phyloP scores from a whole-genome alignment of 1,140 invertebrate species.

The Sitobion miscanthi region DNA sequence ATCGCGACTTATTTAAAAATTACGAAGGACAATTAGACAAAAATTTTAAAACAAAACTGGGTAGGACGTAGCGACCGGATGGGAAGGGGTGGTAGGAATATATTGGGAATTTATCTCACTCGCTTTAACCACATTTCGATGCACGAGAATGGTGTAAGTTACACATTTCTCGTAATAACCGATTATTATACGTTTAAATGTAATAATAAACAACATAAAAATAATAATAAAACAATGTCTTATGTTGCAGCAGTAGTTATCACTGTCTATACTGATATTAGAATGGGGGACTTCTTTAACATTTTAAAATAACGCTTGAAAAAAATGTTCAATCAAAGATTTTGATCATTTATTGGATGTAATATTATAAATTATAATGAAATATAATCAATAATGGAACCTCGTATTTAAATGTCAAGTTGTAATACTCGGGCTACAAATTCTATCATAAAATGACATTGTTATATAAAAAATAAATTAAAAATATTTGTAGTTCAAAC shows the following conservation, averaged over 20 bases:
- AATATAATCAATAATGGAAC: too few species aligned
- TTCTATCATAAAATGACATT: too few species aligned
- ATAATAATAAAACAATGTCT: too few species aligned
- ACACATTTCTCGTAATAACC: neutral
- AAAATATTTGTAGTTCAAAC: neutral
- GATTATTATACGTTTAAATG: neutral
- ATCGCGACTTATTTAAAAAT: neutral
- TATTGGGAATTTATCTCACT: neutral
- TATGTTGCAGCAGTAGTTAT: too few species aligned
- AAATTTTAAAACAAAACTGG: neutral
- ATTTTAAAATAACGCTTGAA: neutral
- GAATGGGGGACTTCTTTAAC: neutral
- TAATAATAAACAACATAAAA: neutral
- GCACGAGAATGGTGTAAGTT: neutral
- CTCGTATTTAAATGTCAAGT: too few species aligned
- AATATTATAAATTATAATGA: too few species aligned
- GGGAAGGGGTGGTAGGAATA: neutral
- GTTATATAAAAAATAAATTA: too few species aligned
- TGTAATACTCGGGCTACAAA: too few species aligned
- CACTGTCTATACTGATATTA: neutral
- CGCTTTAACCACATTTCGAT: neutral
- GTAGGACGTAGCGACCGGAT: too few species aligned
- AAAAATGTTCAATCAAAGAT: neutral
- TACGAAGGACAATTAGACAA: neutral
- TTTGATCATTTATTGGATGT: neutral